Conservation (phyloP, 2,888 invertebrate species). For the Ceratothoa steindachneri region DNA sequence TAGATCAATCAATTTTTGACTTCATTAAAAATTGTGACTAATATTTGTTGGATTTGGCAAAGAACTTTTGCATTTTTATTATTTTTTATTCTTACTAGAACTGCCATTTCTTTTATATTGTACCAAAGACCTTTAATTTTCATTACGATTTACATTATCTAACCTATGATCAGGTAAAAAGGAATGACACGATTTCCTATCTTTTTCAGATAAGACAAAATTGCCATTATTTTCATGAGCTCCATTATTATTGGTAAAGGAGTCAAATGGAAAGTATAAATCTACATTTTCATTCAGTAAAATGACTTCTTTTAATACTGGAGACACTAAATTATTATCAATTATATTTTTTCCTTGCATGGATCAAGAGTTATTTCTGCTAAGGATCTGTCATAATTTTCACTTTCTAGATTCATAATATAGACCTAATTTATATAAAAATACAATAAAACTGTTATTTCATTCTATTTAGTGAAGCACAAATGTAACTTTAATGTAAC, state of each 20-base stretch:
- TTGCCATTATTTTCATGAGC: neutral
- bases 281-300: neutral
- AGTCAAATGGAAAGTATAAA: neutral
- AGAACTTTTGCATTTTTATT: neutral
- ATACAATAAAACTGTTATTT: too few species aligned
- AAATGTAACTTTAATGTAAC: too few species aligned
- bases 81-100: neutral
- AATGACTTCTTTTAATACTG: neutral
- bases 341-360: neutral
- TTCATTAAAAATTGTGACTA: neutral
- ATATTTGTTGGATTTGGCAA: neutral
- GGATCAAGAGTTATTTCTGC: neutral
- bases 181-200: too few species aligned
- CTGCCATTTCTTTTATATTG: neutral
- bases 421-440: too few species aligned
- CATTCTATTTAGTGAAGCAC: too few species aligned
- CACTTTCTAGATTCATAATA: neutral
- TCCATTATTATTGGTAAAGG: neutral
- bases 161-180: too few species aligned
- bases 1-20: neutral
- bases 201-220: neutral
- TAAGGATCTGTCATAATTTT: neutral
- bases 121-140: neutral
- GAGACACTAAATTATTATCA: neutral
- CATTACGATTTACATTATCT: neutral